Base-by-base conservation (phyloP, 2,888 invertebrate species). In the Actias luna region DNA sequence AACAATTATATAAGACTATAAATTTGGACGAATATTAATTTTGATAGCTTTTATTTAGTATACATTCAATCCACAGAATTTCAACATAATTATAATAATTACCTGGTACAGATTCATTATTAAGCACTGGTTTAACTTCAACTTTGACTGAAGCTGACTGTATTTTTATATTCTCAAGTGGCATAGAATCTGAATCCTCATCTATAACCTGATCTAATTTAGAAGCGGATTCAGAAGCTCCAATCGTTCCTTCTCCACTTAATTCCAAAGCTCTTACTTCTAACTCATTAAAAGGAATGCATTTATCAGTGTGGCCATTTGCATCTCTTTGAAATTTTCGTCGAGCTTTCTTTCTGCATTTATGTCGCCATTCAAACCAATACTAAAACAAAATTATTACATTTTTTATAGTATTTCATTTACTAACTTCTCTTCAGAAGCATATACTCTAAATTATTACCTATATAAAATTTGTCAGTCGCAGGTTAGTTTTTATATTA, bases 341-440 rank as follows among this genome's bases (percentile, higher is more conserved):
- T 18, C 75, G 80, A 60, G 86, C 88, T 79, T 89, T 90, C 76
- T 83, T 90, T 71, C 86, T 86, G 67, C 88, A 88, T 67, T 88
- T 90, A 67, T 88, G 87, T 59, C 89, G 76, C 89, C 89, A 90
- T 74, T 89, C 89, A 77, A 88, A 86, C 89, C 90, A 90, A 67
- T 90, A 90, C 91, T 91, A 79, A 63, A 83, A 81, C 67, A 60
- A 59, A 8, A 58, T 33, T 25, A 4, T 16, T 5, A 29, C 2
- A 29, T 29, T 52, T 25, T 25, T 50, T 3, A n/a, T n/a, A n/a
- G n/a, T n/a, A n/a, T n/a, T n/a, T n/a, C n/a, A n/a, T n/a, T n/a
- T n/a, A n/a, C n/a, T n/a, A n/a, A n/a, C n/a, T n/a, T n/a, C n/a
- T n/a, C n/a, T n/a, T n/a, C n/a, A n/a, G n/a, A n/a, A n/a, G n/a